Percentiles rank a stretch among this genome's conserved stretches.
phyloP scores from a whole-genome alignment of 2,888 invertebrate species.

The Vesta saturnalis region DNA sequence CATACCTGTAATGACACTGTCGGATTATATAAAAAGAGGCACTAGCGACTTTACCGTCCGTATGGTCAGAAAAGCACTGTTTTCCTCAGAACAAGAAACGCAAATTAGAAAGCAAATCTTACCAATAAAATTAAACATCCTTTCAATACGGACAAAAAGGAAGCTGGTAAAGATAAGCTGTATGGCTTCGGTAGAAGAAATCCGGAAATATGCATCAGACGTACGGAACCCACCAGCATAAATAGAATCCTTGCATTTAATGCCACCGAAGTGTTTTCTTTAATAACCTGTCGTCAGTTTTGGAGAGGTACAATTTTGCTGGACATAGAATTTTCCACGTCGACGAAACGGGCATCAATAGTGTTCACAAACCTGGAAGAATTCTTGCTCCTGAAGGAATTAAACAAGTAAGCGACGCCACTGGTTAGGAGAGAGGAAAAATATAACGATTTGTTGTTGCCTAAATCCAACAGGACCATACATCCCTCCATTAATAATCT shows the following conservation, averaged over 20 bases:
- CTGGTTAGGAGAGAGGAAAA: not conserved
- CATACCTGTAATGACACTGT: too few relatives aligned
- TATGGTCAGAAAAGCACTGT: not conserved
- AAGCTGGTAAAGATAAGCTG: not conserved
- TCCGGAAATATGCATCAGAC: not conserved
- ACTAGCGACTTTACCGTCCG: too few relatives aligned
- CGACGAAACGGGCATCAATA: not conserved
- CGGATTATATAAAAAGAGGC: too few relatives aligned
- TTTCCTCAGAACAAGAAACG: not conserved
- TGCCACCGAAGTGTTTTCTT: too few relatives aligned
- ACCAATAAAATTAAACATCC: too few relatives aligned
- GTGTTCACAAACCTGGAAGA: too few relatives aligned
- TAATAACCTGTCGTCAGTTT: too few relatives aligned
- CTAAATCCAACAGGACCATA: not conserved
- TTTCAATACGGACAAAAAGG: too few relatives aligned
- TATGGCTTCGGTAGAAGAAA: not conserved
- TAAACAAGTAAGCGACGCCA: not conserved
- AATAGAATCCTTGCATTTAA: too few relatives aligned
- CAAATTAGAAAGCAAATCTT: not conserved
- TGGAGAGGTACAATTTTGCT: too few relatives aligned
- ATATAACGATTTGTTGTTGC: not conserved
- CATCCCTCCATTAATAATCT: not conserved
- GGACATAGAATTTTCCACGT: not conserved
- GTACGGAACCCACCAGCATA: not conserved
- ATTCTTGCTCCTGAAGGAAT: not conserved